Percentiles rank a stretch among this genome's conserved stretches.
These are phyloP conservation scores for Gila robusta DNA, from an alignment of 2,797 vertebrate species.

Conservation along the genomic window DNA sequence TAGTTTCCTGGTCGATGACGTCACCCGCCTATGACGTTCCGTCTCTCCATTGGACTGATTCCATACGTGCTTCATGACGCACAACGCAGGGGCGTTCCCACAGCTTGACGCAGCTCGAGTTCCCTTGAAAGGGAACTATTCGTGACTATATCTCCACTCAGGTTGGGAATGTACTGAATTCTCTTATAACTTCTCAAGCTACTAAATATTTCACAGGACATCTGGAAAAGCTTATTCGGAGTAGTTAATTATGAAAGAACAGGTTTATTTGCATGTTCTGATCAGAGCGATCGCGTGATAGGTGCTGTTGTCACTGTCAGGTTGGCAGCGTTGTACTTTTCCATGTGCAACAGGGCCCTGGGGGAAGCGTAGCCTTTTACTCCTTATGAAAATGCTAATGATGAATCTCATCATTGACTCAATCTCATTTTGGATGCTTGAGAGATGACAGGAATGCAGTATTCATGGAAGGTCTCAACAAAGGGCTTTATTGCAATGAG, in stretches of 20 bases:
- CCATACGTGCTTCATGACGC: no score
- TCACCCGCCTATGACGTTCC: no score
- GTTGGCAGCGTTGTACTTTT: conserved; percentile 15
- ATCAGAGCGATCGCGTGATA: conserved; percentile 21
- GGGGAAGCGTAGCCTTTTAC: conserved; percentile 39
- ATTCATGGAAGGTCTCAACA: conserved; percentile 48
- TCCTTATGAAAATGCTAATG: conserved; percentile 59
- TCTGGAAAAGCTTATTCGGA: conserved; percentile 27
- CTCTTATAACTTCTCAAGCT: conserved; percentile 36
- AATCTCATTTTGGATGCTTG: conserved; percentile 51
- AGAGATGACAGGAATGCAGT: conserved; percentile 52
- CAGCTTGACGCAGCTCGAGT: no score
- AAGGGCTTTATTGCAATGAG: conserved; percentile 43
- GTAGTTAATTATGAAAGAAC: conserved; percentile 15
- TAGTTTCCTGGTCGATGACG: no score
- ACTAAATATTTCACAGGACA: conserved; percentile 53
- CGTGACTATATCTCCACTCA: conserved; percentile 14
- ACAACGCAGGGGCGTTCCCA: no score
- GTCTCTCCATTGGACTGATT: no score
- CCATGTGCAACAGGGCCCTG: conserved; percentile 25
- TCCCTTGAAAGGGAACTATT: no score
- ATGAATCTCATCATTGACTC: conserved; percentile 56
- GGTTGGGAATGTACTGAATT: conserved; percentile 22
- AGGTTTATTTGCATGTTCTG: conserved; percentile 50
- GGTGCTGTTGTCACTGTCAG: conserved; percentile 23